Evolutionary conservation across 2,113 vertebrate genomes (phyloP).

Genomic region (Pygoscelis adeliae): DNA sequence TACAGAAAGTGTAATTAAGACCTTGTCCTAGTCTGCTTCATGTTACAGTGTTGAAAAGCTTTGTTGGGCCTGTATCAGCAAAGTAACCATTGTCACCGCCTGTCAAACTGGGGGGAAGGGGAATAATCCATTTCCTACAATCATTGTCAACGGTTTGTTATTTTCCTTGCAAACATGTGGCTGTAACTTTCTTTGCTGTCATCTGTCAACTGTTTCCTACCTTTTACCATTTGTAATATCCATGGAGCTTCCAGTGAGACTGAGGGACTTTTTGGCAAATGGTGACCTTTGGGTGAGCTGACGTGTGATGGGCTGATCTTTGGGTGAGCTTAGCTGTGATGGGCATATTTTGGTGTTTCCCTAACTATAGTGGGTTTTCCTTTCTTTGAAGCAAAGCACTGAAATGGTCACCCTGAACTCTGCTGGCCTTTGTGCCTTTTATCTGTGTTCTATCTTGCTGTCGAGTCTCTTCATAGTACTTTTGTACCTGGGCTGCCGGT

Average conservation of each 20-base stretch:
- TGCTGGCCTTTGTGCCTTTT: slow-evolving; percentile 1
- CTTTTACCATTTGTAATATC: background rate
- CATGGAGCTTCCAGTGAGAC: background rate
- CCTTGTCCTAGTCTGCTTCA: slow-evolving; percentile 38
- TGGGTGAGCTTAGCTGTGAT: background rate
- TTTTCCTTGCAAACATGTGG: slow-evolving; percentile 20
- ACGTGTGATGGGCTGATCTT: background rate
- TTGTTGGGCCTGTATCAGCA: background rate
- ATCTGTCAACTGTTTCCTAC: slow-evolving; percentile 1
- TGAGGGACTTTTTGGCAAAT: slow-evolving; percentile 2
- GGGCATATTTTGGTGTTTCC: background rate
- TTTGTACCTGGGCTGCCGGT: background rate
- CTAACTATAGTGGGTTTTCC: background rate
- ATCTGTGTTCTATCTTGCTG: background rate
- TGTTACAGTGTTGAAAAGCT: slow-evolving; percentile 43
- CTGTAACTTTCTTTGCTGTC: slow-evolving; percentile 18
- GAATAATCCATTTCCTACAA: slow-evolving; percentile 34
- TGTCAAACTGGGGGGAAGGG: slow-evolving; percentile 39
- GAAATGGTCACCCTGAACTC: background rate
- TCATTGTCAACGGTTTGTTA: slow-evolving; percentile 23
- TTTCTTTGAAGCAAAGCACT: slow-evolving; percentile 18
- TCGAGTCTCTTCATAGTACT: background rate
- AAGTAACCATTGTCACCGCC: slow-evolving; percentile 37
- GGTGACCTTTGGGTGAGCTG: slow-evolving; percentile 33
- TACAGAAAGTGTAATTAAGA: slow-evolving; percentile 27